Base-by-base conservation (phyloP, 2,888 invertebrate genomes). In the Dysmachus trigonus region DNA sequence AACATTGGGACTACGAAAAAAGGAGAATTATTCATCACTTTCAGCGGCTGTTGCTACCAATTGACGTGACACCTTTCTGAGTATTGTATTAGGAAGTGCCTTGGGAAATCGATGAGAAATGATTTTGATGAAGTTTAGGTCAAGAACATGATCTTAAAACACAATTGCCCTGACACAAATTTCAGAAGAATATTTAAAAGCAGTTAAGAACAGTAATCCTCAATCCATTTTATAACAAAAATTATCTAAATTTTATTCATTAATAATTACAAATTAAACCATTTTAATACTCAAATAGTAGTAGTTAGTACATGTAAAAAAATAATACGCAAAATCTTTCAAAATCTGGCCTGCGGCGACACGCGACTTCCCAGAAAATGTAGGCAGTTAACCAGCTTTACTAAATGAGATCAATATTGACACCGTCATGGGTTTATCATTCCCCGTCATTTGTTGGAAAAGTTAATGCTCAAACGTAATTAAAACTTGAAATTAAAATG, bases 1-100 rank as follows among this genome's bases (percentile, higher is more conserved):
- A 82, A 82, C 82, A 82, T 82, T 82, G 53, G 31, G 22, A 41
- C 51, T 79, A 74, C 47, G 74, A 74, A 76, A 76, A 15, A 51
- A 30, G 47, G 27, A 18, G 71, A 82, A 82, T 82, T 62, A 82
- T 82, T 82, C 53, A 82, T 62, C 33, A 71, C 27, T 82, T 18
- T 8, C 35, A 35, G 22, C 35, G 82, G 62, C 71, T 31, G 71
- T 62, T 82, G 77, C 38, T 10, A 13, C 27, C 62, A 15, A 31
- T 71, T 62, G 71, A 30, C n/a, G 82, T 82, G 38, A 41, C 62
- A 47, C 30, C 33, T 18, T 53, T 22, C 35, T 18, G 35, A 33
- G n/a, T 51, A 38, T n/a, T 47, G 15, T 15, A 79, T 7, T 47
- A 79, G 79, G 79, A 79, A 79, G 47, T 79, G 5, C 18, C n/a